These are phyloP conservation scores for Epinephelus awoara DNA, from an alignment of 2,797 vertebrate genomes.

Conservation along the genomic window DNA sequence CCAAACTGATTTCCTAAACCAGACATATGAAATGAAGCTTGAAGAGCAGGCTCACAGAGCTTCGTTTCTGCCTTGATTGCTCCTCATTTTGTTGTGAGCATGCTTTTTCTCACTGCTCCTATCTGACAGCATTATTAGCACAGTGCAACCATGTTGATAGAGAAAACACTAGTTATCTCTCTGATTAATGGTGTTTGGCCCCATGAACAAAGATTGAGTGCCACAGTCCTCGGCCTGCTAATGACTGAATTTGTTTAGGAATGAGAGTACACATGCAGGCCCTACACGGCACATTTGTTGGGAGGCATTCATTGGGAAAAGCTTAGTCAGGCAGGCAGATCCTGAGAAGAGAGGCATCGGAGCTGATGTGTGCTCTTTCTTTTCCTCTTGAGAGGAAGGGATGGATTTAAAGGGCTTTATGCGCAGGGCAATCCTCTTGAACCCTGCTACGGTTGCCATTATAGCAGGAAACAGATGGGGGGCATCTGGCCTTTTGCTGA, in stretches of 20 bases:
- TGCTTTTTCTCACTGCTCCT: conserved; percentile 12
- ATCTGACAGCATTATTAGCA: conserved; percentile 25
- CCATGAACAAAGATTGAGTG: conserved; percentile 30
- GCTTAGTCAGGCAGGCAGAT: conserved; percentile 62
- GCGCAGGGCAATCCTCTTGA: conserved; percentile 65
- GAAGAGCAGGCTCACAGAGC: background rate
- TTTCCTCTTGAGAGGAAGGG: conserved; percentile 68
- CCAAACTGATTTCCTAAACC: conserved; percentile 12
- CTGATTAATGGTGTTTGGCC: conserved; percentile 38
- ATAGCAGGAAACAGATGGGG: conserved; percentile 74
- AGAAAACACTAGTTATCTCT: conserved; percentile 45
- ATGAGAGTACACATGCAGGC: conserved; percentile 37
- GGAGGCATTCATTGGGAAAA: conserved; percentile 63
- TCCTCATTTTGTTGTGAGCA: conserved; percentile 19
- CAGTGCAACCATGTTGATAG: conserved; percentile 38
- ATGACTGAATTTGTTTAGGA: conserved; percentile 50
- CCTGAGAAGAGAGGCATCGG: conserved; percentile 48
- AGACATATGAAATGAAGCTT: background rate
- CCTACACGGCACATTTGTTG: conserved; percentile 66
- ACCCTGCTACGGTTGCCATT: conserved; percentile 52
- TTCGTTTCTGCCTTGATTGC: conserved; percentile 2
- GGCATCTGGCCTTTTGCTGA: conserved; percentile 33
- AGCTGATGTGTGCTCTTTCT: conserved; percentile 63
- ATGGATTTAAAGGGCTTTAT: conserved; percentile 71
- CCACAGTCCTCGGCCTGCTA: background rate